Conservation (phyloP, 1,140 invertebrate genomes). For the Paramacrobiotus metropolitanus region DNA sequence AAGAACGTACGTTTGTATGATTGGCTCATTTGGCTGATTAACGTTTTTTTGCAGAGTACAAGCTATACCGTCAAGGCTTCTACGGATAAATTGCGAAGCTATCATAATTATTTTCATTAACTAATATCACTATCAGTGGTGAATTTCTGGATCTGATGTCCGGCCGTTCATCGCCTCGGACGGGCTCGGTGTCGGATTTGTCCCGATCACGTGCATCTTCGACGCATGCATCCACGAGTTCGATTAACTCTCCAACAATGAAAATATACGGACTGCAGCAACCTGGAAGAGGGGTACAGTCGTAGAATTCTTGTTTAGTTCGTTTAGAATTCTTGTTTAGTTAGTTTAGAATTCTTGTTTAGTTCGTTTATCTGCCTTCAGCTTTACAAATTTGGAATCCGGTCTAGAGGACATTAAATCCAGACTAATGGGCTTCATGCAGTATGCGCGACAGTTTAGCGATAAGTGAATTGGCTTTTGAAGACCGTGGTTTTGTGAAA, state of each 20-base stretch:
- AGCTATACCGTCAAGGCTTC: too few species aligned
- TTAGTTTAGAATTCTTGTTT: neutral
- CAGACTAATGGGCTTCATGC: neutral
- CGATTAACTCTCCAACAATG: neutral
- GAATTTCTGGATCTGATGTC: too few species aligned
- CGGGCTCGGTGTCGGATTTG: neutral
- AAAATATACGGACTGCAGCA: conserved; percentile 1
- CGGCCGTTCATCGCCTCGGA: neutral
- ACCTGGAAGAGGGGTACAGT: neutral
- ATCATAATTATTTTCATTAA: too few species aligned
- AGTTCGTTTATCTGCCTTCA: neutral
- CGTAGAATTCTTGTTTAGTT: neutral
- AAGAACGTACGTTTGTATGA: too few species aligned
- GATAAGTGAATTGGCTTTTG: neutral
- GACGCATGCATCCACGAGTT: neutral
- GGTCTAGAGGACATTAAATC: neutral
- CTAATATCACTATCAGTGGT: too few species aligned
- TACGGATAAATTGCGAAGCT: too few species aligned
- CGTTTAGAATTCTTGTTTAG: neutral
- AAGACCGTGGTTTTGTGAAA: neutral
- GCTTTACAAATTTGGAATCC: neutral
- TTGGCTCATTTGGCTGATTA: too few species aligned
- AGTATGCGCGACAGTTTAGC: neutral
- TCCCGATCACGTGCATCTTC: neutral
- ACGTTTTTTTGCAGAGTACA: too few species aligned